A percentile compares a stretch with the other conserved stretches of the same genome.
Evolutionary conservation across 2,113 vertebrate species (phyloP).

Genomic region (Carassius gibelio): DNA sequence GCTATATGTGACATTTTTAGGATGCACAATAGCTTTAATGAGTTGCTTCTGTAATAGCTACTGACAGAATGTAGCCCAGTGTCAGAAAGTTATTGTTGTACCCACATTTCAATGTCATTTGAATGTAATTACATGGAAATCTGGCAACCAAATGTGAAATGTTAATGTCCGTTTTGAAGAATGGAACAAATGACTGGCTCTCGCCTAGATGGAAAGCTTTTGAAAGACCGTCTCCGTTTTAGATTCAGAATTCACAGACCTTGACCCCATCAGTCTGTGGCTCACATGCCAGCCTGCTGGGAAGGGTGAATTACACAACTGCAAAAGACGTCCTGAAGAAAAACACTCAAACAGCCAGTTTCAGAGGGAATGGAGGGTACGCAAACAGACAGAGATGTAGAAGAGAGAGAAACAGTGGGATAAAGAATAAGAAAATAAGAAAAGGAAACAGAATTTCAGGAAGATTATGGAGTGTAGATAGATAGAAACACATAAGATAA

Average conservation of each 20-base stretch:
- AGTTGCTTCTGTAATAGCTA: conserved; percentile 28
- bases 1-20: conserved; percentile 1
- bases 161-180: conserved; percentile 38
- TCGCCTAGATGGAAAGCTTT: not conserved
- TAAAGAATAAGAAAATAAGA: not conserved
- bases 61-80: not conserved
- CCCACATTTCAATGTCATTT: conserved; percentile 31
- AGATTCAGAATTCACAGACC: conserved; percentile 14
- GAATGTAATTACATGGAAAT: conserved; percentile 37
- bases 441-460: conserved; percentile 27
- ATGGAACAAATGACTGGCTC: not conserved
- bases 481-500: not conserved
- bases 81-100: conserved; percentile 37
- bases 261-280: conserved; percentile 8
- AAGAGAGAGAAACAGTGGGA: not conserved
- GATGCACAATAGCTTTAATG: conserved; percentile 1
- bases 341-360: not conserved
- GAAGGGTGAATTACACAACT: conserved; percentile 19
- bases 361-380: conserved; percentile 15
- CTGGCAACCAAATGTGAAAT: conserved; percentile 34
- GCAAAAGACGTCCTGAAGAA: conserved; percentile 17
- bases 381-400: conserved; percentile 34
- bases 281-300: conserved; percentile 17
- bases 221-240: conserved; percentile 6
- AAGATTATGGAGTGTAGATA: conserved; percentile 18